phyloP scores from a whole-genome alignment of 2,797 vertebrate species.

The Pseudochaenichthys georgianus region DNA sequence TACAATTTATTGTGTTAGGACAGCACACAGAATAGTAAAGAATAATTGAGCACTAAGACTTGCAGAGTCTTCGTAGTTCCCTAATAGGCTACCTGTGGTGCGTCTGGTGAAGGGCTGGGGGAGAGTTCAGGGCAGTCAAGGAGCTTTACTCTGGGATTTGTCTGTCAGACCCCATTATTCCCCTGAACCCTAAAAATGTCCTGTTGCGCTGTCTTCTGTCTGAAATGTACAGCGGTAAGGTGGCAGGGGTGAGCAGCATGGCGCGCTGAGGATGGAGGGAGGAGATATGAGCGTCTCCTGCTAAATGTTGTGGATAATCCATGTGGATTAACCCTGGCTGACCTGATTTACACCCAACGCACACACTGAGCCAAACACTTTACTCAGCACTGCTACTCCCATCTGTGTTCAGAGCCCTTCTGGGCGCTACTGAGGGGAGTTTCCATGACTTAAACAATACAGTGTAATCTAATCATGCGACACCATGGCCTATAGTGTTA shows the following conservation, averaged over 20 bases:
- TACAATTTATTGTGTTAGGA: not conserved
- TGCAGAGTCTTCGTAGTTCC: conserved; percentile 42
- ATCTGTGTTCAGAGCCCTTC: conserved; percentile 68
- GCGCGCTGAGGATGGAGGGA: conserved; percentile 36
- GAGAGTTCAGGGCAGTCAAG: conserved; percentile 55
- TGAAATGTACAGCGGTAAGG: conserved; percentile 56
- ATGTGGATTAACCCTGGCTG: conserved; percentile 81
- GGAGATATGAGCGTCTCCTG: conserved; percentile 66
- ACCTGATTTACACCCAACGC: conserved; percentile 79
- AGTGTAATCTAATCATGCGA: not conserved
- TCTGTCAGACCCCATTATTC: conserved; percentile 80
- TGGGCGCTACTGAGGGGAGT: conserved; percentile 67
- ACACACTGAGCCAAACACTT: conserved; percentile 71
- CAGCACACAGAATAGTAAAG: not conserved
- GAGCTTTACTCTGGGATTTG: conserved; percentile 76
- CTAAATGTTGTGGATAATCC: conserved; percentile 82
- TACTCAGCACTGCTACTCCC: conserved; percentile 59
- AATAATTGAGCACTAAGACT: conserved; percentile 36
- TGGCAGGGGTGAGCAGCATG: conserved; percentile 47
- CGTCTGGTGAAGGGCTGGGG: conserved; percentile 32
- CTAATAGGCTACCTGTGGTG: conserved; percentile 25
- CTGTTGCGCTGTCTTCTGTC: conserved; percentile 61
- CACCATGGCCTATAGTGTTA: not conserved
- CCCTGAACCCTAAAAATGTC: conserved; percentile 67
- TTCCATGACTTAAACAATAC: conserved; percentile 42